Evolutionary conservation across 1,140 invertebrate species (phyloP).

Genomic region (Drosophila gunungcola): DNA sequence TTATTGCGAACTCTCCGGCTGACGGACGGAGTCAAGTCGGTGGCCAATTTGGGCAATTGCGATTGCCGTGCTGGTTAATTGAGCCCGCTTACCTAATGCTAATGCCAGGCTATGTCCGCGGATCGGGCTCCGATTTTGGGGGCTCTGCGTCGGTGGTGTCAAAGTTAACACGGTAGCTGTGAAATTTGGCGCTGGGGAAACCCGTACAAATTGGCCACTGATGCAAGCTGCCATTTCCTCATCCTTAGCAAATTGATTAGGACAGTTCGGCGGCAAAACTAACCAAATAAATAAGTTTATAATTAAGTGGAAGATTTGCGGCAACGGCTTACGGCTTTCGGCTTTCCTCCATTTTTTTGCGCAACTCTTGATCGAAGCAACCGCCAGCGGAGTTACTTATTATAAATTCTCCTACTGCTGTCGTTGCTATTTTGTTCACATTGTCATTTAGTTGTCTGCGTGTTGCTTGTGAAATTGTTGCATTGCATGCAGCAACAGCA

Average conservation of each 20-base stretch:
- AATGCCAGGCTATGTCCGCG: slow-evolving; percentile 54
- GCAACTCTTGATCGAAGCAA: slow-evolving; percentile 59
- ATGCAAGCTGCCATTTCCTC: slow-evolving; percentile 70
- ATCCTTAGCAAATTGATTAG: slow-evolving; percentile 82
- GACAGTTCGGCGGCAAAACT: slow-evolving; percentile 65
- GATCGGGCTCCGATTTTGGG: slow-evolving; percentile 19
- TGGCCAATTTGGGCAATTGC: slow-evolving; percentile 73
- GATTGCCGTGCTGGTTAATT: slow-evolving; percentile 71
- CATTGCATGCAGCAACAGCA: slow-evolving; percentile 61
- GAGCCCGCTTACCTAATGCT: slow-evolving; percentile 75
- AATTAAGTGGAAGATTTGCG: slow-evolving; percentile 67
- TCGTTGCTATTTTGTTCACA: slow-evolving; percentile 75
- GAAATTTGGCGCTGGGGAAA: slow-evolving; percentile 79
- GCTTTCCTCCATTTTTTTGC: slow-evolving; percentile 38
- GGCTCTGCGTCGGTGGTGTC: slow-evolving; percentile 67
- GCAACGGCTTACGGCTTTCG: slow-evolving; percentile 22
- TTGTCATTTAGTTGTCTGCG: slow-evolving; percentile 81
- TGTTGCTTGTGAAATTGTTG: slow-evolving; percentile 80
- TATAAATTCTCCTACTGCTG: slow-evolving; percentile 63
- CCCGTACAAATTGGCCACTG: slow-evolving; percentile 56
- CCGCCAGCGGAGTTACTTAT: slow-evolving; percentile 54
- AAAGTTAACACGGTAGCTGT: slow-evolving; percentile 82
- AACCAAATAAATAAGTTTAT: slow-evolving; percentile 81
- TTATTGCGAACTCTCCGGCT: slow-evolving; percentile 25
- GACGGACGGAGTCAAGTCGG: slow-evolving; percentile 41